Base-by-base conservation (phyloP, 2,888 invertebrate species). In the Eilema griseolum region DNA sequence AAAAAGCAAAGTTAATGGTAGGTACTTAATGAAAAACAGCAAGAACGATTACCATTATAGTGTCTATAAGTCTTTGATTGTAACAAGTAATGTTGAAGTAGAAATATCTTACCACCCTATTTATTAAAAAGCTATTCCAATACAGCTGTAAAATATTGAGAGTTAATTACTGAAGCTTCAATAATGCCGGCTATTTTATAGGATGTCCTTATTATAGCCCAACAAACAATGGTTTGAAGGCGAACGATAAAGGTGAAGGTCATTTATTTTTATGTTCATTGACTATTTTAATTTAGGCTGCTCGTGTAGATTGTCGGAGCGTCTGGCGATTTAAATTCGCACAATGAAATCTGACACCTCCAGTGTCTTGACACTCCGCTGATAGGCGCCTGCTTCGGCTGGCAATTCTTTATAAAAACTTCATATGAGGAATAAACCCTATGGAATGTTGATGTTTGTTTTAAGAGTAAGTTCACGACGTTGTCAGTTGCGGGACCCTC, bases 191-290 rank as follows among this genome's bases (percentile, higher is more conserved):
- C 71, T 75, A 70, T 72, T 74, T 76, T 72, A 76, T 73, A 73
- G 84, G 84, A 85, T 75, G 82, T 83, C 70, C 80, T 77, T 41
- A 70, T 77, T 80, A 70, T 74, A 73, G 77, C 31, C 73, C 70
- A 83, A 87, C 81, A 85, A 85, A 81, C 84, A 85, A 85, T 87
- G 84, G 72, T 72, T 78, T 77, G 81, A 81, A 84, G 81, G 86
- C 82, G 65, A 81, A 74, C 67, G 33, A 72, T 72, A 71, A 83
- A 85, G 81, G 83, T 83, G 69, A 80, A 83, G 83, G 85, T 76
- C 70, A 67, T 7, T 66, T 66, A 23, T 20, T 66, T 73, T 72
- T 56, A 63, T 65, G 69, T 70, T 71, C 23, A 80, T 67, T 74
- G 67, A 61, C 69, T 41, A 61, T 31, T 73, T 77, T 72, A 61